Evolutionary conservation across 1,140 invertebrate genomes (phyloP).

Genomic region (Druon quercuslanigerum): DNA sequence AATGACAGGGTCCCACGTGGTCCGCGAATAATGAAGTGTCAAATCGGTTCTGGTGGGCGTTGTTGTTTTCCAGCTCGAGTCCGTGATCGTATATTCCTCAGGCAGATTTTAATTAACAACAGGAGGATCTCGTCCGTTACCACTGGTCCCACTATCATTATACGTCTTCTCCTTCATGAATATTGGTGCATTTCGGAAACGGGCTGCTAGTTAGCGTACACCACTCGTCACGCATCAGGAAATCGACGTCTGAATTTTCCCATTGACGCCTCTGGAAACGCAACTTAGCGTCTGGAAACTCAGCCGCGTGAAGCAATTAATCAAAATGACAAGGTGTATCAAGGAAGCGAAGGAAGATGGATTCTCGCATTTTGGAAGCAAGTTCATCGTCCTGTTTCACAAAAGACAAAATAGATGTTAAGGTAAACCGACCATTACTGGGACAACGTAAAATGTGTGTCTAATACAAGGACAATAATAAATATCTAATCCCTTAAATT

Average conservation of each 20-base stretch:
- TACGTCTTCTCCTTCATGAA: slow-evolving; percentile 45
- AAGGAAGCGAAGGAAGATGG: slow-evolving; percentile 32
- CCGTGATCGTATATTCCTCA: slow-evolving; percentile 51
- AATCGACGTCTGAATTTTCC: slow-evolving; percentile 23
- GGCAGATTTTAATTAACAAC: slow-evolving; percentile 69
- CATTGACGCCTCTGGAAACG: slow-evolving; percentile 28
- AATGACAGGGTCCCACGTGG: slow-evolving; percentile 70
- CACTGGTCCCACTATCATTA: slow-evolving; percentile 55
- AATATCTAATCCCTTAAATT: no score
- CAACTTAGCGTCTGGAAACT: not conserved
- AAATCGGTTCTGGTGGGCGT: slow-evolving; percentile 71
- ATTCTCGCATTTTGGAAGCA: slow-evolving; percentile 2
- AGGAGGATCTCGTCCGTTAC: slow-evolving; percentile 61
- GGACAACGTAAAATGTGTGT: no score
- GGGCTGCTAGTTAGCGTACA: slow-evolving; percentile 43
- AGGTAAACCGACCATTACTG: no score
- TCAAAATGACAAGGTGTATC: slow-evolving; percentile 35
- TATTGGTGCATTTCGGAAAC: slow-evolving; percentile 45
- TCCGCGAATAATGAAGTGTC: slow-evolving; percentile 74
- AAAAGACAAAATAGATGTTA: not conserved
- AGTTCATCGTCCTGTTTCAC: not conserved
- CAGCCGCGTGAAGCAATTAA: slow-evolving; percentile 39
- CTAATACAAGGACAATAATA: no score
- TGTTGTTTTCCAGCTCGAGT: slow-evolving; percentile 57
- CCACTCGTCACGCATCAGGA: slow-evolving; percentile 17